These are phyloP conservation scores for Babylonia areolata DNA, from an alignment of 1,140 invertebrate species.

Conservation along the genomic window DNA sequence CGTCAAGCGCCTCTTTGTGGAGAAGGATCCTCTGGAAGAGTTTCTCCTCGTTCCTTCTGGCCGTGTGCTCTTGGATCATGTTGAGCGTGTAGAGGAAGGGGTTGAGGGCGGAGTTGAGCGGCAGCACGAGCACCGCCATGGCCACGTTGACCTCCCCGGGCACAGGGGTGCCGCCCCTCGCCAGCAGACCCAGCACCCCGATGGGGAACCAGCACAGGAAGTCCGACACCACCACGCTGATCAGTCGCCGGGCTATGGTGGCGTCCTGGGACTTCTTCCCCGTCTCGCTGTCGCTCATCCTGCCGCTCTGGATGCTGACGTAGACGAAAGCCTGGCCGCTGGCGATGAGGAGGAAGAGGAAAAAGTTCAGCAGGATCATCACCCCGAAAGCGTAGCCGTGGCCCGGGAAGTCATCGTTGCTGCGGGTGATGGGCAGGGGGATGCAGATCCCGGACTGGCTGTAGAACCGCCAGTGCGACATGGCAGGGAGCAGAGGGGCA, in stretches of 20 bases:
- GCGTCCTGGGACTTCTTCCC: neutral
- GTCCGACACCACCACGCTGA: conserved; percentile 13
- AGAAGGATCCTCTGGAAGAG: neutral
- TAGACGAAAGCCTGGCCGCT: conserved; percentile 40
- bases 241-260: conserved; percentile 20
- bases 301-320: neutral
- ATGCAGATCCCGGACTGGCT: conserved; percentile 52
- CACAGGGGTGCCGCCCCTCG: conserved; percentile 17
- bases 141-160: conserved; percentile 40
- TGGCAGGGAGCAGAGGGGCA: conserved; percentile 28
- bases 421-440: conserved; percentile 46
- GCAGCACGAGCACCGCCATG: conserved; percentile 39
- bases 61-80: neutral
- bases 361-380: conserved; percentile 52
- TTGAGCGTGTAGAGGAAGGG: conserved; percentile 39
- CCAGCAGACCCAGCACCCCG: conserved; percentile 38
- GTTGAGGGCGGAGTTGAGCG: conserved; percentile 43
- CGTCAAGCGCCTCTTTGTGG: neutral
- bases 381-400: conserved; percentile 50
- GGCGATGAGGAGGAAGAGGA: conserved; percentile 48
- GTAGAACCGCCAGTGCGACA: conserved; percentile 48
- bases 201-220: conserved; percentile 49
- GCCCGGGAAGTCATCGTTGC: conserved; percentile 36
- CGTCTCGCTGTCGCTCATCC: neutral
- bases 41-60: neutral